Base-by-base conservation (phyloP, 2,888 invertebrate species). In the Caenorhabditis becei region DNA sequence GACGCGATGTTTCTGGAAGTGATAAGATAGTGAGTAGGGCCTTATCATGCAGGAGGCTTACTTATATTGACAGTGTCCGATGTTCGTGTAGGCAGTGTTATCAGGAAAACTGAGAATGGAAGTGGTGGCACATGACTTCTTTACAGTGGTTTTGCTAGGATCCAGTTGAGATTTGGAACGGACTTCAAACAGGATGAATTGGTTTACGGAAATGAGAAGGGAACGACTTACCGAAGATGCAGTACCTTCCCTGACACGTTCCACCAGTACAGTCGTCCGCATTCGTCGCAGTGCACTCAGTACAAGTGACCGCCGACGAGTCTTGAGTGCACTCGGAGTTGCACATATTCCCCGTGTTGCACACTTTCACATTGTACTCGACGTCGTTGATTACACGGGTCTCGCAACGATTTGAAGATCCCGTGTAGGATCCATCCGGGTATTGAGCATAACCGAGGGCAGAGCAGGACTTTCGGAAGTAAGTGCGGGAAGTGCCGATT, bases 181-280 rank as follows among this genome's bases (percentile, higher is more conserved):
- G 26, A 58, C 74, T 75, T 41, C 49, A 80, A 26, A n/a, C n/a
- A n/a, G n/a, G n/a, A 7, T 14, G 2, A 65, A 24, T 23, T n/a
- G n/a, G n/a, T 47, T n/a, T 0, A 2, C 47, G 11, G 28, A 8
- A 18, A 26, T 47, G 10, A 37, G 10, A 3, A 35, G 1, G 11
- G 7, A 20, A 8, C 7, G 0, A 35, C 23, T 54, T 51, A 84
- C 84, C 78, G 28, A 80, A 84, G 1, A 75, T 59, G 41, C 84
- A 84, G 35, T 66, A 81, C 8, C 35, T 8, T 28, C 84, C 84
- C 28, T 67, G 70, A 77, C 84, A 84, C 7, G 84, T 83, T 5
- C 54, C 56, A 35, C 81, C 83, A 23, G 56, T 77, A 37, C 84
- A 84, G 58, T 84, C 84, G 37, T 63, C 66, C 4, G 63, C 28